A percentile compares a stretch with the other conserved stretches of the same genome.
Conservation (phyloP, 2,797 vertebrate species). For the Vespertilio murinus region DNA sequence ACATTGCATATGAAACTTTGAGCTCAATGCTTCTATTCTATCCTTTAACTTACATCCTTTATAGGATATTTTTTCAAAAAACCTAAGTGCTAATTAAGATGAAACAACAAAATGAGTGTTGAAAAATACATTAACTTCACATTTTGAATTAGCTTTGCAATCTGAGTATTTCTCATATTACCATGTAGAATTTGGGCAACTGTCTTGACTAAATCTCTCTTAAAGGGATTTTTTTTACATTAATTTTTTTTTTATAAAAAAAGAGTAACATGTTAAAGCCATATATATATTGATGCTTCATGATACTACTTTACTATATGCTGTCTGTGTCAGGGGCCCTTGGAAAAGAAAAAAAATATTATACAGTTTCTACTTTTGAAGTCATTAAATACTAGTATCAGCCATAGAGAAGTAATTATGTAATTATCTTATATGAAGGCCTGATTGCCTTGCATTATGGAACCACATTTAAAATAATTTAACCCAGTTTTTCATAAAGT, state of each 20-base stretch:
- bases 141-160: background rate
- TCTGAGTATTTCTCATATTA: background rate
- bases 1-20: background rate
- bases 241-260: background rate
- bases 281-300: background rate
- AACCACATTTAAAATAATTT: background rate
- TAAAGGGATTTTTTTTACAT: background rate
- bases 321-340: background rate
- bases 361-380: background rate
- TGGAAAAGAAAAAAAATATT: background rate
- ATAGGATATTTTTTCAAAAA: background rate
- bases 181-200: background rate
- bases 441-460: background rate
- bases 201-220: background rate
- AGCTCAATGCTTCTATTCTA: background rate
- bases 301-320: background rate
- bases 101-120: background rate
- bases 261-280: background rate
- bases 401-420: background rate
- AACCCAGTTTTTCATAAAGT: background rate
- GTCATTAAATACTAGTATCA: background rate
- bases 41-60: background rate
- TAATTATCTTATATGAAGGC: background rate
- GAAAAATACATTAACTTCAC: background rate
- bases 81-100: background rate